A percentile compares a stretch with the other conserved stretches of the same genome.
phyloP scores from a whole-genome alignment of 1,140 invertebrate genomes.

The Sycophila sp. region DNA sequence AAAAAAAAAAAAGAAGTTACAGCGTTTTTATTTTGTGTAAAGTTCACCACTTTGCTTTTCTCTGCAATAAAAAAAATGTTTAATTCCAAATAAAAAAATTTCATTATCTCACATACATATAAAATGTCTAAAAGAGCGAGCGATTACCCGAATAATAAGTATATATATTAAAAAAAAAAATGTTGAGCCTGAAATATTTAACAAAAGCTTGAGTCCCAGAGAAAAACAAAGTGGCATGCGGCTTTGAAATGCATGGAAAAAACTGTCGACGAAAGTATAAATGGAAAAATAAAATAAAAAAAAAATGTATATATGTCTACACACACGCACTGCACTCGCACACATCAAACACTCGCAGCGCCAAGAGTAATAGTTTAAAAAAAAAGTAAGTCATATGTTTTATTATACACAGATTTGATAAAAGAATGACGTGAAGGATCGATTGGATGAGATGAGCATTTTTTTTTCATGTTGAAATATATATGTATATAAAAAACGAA shows the following conservation, averaged over 20 bases:
- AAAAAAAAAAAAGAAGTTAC: no score
- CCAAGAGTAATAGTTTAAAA: conserved; percentile 39
- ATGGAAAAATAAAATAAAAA: not conserved
- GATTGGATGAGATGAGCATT: conserved; percentile 28
- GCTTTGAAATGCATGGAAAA: conserved; percentile 19
- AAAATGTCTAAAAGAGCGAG: no score
- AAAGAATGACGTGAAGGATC: conserved; percentile 31
- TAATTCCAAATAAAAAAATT: no score
- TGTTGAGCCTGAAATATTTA: no score
- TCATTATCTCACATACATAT: no score
- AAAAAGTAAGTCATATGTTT: no score
- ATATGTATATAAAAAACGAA: no score
- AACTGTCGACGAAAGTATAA: not conserved
- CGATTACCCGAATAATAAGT: no score
- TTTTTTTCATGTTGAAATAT: not conserved
- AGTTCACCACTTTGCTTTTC: conserved; percentile 12
- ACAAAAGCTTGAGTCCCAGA: no score
- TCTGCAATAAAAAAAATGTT: conserved; percentile 40
- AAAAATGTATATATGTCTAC: no score
- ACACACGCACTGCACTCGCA: conserved; percentile 41
- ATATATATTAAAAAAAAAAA: no score
- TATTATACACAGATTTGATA: conserved; percentile 36
- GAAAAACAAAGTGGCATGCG: conserved; percentile 34
- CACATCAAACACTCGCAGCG: conserved; percentile 48
- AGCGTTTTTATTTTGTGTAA: no score